Evolutionary conservation across 1,140 invertebrate species (phyloP), one percentile per base, ranked within the genome.

Genomic region (Trichomalopsis sarcophagae): DNA sequence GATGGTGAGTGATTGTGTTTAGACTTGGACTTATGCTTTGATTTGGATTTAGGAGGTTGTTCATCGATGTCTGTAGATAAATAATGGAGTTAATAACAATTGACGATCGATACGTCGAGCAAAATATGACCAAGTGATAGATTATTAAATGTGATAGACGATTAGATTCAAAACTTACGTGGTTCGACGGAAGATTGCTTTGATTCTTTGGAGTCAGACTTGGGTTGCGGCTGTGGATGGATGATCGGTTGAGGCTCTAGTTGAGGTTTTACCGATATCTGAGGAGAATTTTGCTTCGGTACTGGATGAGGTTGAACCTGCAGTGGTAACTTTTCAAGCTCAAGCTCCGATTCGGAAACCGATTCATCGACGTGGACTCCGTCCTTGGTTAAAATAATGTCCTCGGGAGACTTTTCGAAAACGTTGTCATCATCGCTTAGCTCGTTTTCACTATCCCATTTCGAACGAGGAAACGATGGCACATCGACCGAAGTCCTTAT

Each of bases 401-500:
- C 62, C 23, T 75, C 44, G 36, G 79, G 74, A 13, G 27, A 40
- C 40, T 66, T 80, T 79, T 80, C 76, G 71, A 82, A 86, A 17
- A 86, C 50, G 33, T 86, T 82, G 55, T 90, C 89, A 4, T 92
- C 90, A 23, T 86, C 85, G 33, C 77, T 86, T n/a, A 81, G 75
- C 69, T 83, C 81, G 44, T 86, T 86, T 81, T 92, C 92, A 33
- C 92, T 93, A n/a, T 93, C 93, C 93, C 93, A 93, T 62, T 91
- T 93, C 30, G 92, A 93, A 74, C 89, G 92, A 10, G 91, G 91
- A 66, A 90, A 87, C 88, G n/a, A 90, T 73, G 27, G 89, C 33
- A 82, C 86, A 84, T 84, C 88, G 84, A 80, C 76, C 2, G 68
- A 88, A 76, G 21, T 76, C 17, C 82, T 83, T 44, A 81, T 66